These are phyloP conservation scores for Papilio xuthus DNA, from an alignment of 1,140 invertebrate species.

Conservation along the genomic window DNA sequence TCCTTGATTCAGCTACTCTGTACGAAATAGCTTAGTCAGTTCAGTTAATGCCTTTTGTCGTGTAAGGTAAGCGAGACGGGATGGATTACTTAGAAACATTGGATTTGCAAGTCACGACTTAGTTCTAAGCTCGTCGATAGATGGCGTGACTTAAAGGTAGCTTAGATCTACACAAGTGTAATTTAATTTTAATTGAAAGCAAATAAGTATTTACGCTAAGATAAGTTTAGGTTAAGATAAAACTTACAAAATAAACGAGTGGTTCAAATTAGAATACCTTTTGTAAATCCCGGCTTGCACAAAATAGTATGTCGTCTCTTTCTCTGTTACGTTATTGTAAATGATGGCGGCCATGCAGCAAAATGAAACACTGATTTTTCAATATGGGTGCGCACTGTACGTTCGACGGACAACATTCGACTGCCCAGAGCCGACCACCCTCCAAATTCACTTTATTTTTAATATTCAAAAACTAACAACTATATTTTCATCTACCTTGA, in stretches of 20 bases:
- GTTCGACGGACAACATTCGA: too few relatives aligned
- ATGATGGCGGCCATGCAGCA: too few relatives aligned
- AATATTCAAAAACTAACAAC: too few relatives aligned
- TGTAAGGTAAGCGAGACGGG: background rate
- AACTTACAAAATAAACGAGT: background rate
- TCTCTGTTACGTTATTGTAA: background rate
- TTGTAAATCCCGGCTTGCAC: background rate
- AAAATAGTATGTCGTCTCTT: background rate
- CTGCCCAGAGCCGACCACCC: too few relatives aligned
- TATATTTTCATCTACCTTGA: too few relatives aligned
- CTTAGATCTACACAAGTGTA: background rate
- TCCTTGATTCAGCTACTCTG: background rate
- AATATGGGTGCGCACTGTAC: too few relatives aligned
- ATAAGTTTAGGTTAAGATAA: background rate
- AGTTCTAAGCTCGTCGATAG: slow-evolving; percentile 9
- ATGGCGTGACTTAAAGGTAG: background rate
- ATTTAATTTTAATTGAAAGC: slow-evolving; percentile 4
- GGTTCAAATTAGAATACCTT: background rate
- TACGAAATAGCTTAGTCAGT: slow-evolving; percentile 9
- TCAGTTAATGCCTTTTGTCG: slow-evolving; percentile 14
- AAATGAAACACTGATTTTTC: too few relatives aligned
- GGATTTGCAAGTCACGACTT: slow-evolving; percentile 25
- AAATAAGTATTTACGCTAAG: background rate
- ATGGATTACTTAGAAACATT: background rate
- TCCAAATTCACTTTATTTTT: too few relatives aligned